A percentile compares a stretch with the other conserved stretches of the same genome.
Conservation (phyloP, 2,888 invertebrate genomes). For the Noctua janthina region DNA sequence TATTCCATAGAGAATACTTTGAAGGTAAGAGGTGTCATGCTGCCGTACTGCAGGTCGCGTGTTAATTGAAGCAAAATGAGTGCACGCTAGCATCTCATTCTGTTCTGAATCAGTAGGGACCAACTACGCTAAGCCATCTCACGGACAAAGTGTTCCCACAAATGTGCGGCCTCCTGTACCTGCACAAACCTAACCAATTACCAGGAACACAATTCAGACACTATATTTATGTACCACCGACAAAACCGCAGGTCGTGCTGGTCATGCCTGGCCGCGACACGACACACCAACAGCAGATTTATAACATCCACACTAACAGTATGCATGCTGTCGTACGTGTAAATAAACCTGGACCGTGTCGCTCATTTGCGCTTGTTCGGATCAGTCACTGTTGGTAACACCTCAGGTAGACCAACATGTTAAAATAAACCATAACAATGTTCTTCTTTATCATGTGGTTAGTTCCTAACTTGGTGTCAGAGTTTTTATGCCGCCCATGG, state of each 20-base stretch:
- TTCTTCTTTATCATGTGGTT: too few species aligned
- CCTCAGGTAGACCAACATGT: not conserved
- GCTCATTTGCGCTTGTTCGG: conserved; percentile 11
- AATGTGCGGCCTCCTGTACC: not conserved
- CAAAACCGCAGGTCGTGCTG: not conserved
- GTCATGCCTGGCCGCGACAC: not conserved
- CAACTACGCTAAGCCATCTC: not conserved
- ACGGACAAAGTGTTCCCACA: not conserved
- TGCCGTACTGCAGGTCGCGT: not conserved
- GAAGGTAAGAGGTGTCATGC: not conserved
- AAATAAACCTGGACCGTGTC: conserved; percentile 23
- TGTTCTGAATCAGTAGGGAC: not conserved
- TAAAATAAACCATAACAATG: not conserved
- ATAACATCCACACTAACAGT: conserved; percentile 40
- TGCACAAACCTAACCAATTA: not conserved
- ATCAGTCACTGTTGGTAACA: not conserved
- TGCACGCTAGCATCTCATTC: not conserved
- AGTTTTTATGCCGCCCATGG: too few species aligned
- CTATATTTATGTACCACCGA: not conserved
- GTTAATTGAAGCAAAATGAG: not conserved
- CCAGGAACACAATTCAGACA: not conserved
- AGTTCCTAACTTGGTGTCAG: too few species aligned
- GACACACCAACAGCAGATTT: conserved; percentile 39
- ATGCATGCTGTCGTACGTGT: conserved; percentile 30
- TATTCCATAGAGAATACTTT: not conserved